These are phyloP conservation scores for Clarias fuscus DNA, from an alignment of 2,797 vertebrate genomes.

Conservation along the genomic window DNA sequence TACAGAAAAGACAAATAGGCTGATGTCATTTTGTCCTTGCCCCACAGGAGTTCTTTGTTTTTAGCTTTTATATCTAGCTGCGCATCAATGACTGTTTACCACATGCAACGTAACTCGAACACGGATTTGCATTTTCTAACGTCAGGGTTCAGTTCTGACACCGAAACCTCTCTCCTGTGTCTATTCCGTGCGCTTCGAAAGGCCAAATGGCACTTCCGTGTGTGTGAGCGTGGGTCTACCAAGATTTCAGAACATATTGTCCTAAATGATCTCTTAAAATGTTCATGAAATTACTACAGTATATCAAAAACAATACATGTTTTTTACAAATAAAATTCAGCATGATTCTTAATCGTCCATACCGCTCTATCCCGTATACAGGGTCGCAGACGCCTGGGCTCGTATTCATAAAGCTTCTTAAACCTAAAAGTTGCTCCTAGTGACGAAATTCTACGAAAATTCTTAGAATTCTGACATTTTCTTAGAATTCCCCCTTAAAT, in stretches of 20 bases:
- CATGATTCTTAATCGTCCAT: too few species aligned
- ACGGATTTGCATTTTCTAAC: conserved; percentile 19
- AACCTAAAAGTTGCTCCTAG: too few species aligned
- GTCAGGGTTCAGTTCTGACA: not conserved
- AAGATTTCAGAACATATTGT: not conserved
- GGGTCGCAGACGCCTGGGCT: too few species aligned
- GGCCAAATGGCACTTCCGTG: not conserved
- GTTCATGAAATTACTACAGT: not conserved
- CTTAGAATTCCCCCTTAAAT: too few species aligned
- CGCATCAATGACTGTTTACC: not conserved
- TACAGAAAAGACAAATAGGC: not conserved
- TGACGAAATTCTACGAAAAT: too few species aligned
- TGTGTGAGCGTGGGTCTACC: not conserved
- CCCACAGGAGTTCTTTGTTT: not conserved
- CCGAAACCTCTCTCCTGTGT: not conserved
- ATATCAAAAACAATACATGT: not conserved
- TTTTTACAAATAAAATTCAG: not conserved
- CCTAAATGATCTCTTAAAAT: not conserved
- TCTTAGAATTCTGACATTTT: too few species aligned
- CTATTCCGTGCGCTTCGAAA: not conserved
- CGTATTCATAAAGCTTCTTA: too few species aligned
- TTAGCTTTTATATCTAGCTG: not conserved
- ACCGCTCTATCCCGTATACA: too few species aligned
- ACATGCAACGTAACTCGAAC: not conserved
- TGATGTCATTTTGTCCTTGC: not conserved